Base-by-base conservation (phyloP, 2,113 vertebrate genomes). In the Tetraodon nigroviridis region DNA sequence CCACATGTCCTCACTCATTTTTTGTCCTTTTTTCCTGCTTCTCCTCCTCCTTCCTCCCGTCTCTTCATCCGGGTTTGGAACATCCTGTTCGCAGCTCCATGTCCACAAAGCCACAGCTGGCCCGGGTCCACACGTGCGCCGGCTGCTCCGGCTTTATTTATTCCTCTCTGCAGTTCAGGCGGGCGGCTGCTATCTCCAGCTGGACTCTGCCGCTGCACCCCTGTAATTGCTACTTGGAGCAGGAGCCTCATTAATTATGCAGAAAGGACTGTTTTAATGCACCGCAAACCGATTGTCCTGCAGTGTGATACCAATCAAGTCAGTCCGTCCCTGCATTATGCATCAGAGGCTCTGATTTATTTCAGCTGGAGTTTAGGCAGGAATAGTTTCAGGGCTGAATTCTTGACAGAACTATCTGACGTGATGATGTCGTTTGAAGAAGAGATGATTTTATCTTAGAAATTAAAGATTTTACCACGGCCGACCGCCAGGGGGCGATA, bases 201-300 rank as follows among this genome's bases (percentile, higher is more conserved):
- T 76, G 82, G 83, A 83, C 76, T 69, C 52, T 32, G 64, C 64
- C 62, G 55, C 73, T 81, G 75, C 79, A 60, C 51, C 79, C 59
- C 67, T 32, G 22, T 88, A 86, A 85, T 83, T 83, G 83, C 71
- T 78, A 60, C 84, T 85, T 84, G 79, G 80, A 83, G 68, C 76
- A 75, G 80, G 66, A 72, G 76, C 60, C 60, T 82, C 46, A 80
- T 88, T 84, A 79, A 86, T 88, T 86, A 88, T 88, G 86, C 78
- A 84, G 69, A 78, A 73, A 64, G 64, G 54, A 59, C 61, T 66
- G 68, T 82, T 76, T 81, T 85, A 80, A 84, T 78, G 79, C 71
- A 71, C 52, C 69, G 62, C 19, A 66, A 71, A 69, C 51, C 15
- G 13, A 69, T 77, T 73, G 55, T 47, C 37, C 65, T 59, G 58